Conservation (phyloP, 2,113 vertebrate species). For the Crotalus viridis region DNA sequence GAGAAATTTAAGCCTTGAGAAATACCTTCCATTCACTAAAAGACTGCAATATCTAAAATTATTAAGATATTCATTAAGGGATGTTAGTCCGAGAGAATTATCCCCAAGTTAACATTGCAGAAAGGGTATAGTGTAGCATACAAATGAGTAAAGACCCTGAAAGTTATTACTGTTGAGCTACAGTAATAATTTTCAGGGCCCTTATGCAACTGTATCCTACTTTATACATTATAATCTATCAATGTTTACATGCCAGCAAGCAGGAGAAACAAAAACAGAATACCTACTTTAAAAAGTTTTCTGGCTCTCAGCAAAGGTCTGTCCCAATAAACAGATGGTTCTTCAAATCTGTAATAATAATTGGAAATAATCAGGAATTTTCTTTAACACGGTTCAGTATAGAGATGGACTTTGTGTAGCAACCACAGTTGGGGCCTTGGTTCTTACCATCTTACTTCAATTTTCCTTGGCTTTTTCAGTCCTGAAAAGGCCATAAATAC, state of each 20-base stretch:
- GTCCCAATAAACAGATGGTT: neutral
- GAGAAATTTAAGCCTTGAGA: neutral
- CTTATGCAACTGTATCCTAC: neutral
- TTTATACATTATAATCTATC: neutral
- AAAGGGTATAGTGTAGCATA: neutral
- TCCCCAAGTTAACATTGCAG: neutral
- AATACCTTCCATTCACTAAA: neutral
- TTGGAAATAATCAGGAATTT: slow-evolving; percentile 20
- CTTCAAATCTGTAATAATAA: slow-evolving; percentile 62
- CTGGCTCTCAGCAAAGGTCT: slow-evolving; percentile 58
- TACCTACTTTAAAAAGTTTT: slow-evolving; percentile 54
- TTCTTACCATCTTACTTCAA: neutral
- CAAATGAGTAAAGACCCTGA: neutral
- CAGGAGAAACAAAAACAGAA: neutral
- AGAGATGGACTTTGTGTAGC: neutral
- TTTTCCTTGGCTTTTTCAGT: neutral
- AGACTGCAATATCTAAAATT: neutral
- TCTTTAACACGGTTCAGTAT: neutral
- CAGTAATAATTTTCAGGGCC: neutral
- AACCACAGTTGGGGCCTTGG: neutral
- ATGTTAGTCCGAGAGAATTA: neutral
- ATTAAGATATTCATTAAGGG: neutral
- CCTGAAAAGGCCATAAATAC: neutral
- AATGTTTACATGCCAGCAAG: neutral
- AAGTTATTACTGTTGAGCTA: neutral